Evolutionary conservation across 2,797 vertebrate species (phyloP).

Genomic region (Microctenopoma steveboyesi): DNA sequence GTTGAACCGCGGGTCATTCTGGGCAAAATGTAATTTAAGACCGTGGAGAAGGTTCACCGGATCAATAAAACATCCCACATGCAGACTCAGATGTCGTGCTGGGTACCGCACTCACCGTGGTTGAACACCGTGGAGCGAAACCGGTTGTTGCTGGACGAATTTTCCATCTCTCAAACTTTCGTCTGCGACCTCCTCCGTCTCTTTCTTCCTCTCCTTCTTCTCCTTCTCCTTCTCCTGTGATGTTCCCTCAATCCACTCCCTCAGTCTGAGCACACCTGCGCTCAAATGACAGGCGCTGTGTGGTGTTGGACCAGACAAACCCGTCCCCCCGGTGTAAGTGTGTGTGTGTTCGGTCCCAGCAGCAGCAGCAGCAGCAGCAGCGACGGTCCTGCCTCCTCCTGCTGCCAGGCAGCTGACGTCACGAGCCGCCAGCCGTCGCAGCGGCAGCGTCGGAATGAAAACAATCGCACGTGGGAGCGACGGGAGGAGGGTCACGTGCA

Average conservation of each 20-base stretch:
- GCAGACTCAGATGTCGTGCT: not conserved
- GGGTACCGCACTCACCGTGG: conserved; percentile 79
- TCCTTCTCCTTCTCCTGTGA: conserved; percentile 11
- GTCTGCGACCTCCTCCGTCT: conserved; percentile 23
- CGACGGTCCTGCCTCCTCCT: not conserved
- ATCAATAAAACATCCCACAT: conserved; percentile 4
- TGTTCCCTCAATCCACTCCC: conserved; percentile 44
- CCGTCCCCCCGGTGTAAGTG: conserved; percentile 37
- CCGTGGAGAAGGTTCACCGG: conserved; percentile 9
- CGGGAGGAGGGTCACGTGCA: conserved; percentile 57
- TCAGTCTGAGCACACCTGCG: conserved; percentile 16
- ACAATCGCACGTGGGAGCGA: conserved; percentile 84
- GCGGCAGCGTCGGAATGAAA: conserved; percentile 78
- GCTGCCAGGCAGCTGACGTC: conserved; percentile 72
- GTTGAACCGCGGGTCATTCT: not conserved
- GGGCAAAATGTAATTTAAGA: not conserved
- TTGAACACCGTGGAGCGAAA: conserved; percentile 80
- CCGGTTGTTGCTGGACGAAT: conserved; percentile 77
- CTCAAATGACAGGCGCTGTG: conserved; percentile 27
- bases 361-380: not conserved
- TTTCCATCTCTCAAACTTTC: conserved; percentile 79
- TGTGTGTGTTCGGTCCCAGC: conserved; percentile 1
- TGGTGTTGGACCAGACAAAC: conserved; percentile 57
- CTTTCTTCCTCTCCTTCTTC: not conserved
- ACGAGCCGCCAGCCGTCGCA: conserved; percentile 48